Evolutionary conservation across 2,113 vertebrate genomes (phyloP).

Genomic region (Geococcyx californianus): DNA sequence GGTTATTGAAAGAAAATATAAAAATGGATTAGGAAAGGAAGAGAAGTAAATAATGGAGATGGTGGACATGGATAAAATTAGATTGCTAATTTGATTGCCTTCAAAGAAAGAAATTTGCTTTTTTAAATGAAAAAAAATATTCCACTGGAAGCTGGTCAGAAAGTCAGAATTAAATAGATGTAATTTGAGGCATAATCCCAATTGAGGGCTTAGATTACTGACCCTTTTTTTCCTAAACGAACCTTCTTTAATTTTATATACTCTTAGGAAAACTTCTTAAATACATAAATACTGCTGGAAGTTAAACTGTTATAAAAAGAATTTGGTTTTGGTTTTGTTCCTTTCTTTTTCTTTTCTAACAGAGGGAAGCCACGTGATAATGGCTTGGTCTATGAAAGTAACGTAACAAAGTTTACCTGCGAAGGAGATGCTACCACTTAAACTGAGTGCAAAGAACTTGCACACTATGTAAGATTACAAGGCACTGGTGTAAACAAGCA

Average conservation of each 20-base stretch:
- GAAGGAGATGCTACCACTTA: background rate
- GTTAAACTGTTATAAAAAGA: background rate
- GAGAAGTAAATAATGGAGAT: background rate
- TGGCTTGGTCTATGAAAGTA: background rate
- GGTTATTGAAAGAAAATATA: background rate
- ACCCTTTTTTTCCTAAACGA: background rate
- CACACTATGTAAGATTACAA: background rate
- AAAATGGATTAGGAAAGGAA: background rate
- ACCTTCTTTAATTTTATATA: constrained; percentile 57
- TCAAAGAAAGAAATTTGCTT: constrained; percentile 38
- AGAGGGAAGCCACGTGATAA: background rate
- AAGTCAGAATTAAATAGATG: constrained; percentile 69
- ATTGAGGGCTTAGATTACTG: constrained; percentile 62
- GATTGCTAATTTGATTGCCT: background rate
- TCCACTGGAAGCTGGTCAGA: constrained; percentile 67
- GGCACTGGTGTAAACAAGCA: background rate
- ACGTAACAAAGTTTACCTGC: background rate
- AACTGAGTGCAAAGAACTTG: rapidly evolving
- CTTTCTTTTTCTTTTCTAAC: background rate
- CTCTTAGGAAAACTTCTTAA: constrained; percentile 49
- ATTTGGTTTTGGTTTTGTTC: background rate
- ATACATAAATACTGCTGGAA: constrained; percentile 41
- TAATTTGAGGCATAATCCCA: constrained; percentile 59
- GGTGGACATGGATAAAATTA: background rate
- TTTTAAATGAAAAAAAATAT: constrained; percentile 39